These are phyloP conservation scores for Zaprionus nigranus DNA, from an alignment of 1,140 invertebrate species.

Conservation along the genomic window DNA sequence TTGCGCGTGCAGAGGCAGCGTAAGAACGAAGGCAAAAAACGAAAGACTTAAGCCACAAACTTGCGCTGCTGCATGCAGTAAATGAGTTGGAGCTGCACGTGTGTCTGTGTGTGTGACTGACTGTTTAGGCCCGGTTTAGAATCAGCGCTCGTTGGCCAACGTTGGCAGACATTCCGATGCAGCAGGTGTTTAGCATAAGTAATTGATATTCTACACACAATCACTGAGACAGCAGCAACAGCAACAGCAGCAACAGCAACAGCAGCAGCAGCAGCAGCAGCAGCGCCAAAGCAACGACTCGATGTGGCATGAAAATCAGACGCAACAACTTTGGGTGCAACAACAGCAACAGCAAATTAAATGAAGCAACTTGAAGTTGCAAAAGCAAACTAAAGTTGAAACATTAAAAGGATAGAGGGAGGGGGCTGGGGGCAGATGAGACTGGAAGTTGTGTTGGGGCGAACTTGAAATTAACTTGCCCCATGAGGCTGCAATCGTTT, in stretches of 20 bases:
- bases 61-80: slow-evolving; percentile 19
- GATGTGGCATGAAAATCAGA: slow-evolving; percentile 33
- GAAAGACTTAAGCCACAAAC: slow-evolving; percentile 78
- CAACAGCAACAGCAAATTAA: slow-evolving; percentile 43
- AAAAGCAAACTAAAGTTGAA: slow-evolving; percentile 48
- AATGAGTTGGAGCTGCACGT: background rate
- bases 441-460: slow-evolving; percentile 1
- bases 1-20: slow-evolving; percentile 4
- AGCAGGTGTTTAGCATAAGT: slow-evolving; percentile 84
- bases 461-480: slow-evolving; percentile 47
- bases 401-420: background rate
- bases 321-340: slow-evolving; percentile 29
- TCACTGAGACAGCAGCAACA: slow-evolving; percentile 44
- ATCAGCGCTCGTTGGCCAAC: slow-evolving; percentile 46
- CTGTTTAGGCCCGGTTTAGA: slow-evolving; percentile 78
- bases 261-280: slow-evolving; percentile 9
- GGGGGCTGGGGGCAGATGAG: background rate
- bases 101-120: slow-evolving; percentile 31
- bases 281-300: slow-evolving; percentile 17
- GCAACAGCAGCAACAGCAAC: background rate
- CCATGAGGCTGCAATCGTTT: slow-evolving; percentile 42
- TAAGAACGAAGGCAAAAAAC: slow-evolving; percentile 41
- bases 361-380: slow-evolving; percentile 61
- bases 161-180: slow-evolving; percentile 78
- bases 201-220: slow-evolving; percentile 84